Conservation (phyloP, 2,113 vertebrate species). For the Turdus rufiventris region DNA sequence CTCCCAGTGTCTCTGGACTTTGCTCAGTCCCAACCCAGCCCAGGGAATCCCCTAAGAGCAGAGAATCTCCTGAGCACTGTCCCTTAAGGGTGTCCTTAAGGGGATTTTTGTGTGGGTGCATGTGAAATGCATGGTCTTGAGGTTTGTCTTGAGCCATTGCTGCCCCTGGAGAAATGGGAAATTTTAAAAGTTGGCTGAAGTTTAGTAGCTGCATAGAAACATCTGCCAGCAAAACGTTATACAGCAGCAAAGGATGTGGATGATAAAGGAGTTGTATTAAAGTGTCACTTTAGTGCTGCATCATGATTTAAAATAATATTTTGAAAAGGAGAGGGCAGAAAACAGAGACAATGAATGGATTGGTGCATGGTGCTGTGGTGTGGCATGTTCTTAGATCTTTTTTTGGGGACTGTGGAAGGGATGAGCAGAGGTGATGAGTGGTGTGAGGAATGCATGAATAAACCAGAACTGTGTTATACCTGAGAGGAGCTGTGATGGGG, state of each 20-base stretch:
- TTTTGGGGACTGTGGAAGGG: background rate
- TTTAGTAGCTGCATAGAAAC: background rate
- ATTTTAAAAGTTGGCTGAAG: background rate
- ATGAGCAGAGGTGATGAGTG: background rate
- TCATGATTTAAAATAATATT: background rate
- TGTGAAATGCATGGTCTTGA: background rate
- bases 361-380: fast-evolving
- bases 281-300: background rate
- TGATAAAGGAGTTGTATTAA: background rate
- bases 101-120: fast-evolving
- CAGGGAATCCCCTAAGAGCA: background rate
- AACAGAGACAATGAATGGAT: background rate
- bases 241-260: background rate
- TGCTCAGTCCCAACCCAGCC: background rate
- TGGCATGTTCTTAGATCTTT: fast-evolving
- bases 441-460: background rate
- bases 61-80: background rate
- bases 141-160: background rate
- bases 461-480: fast-evolving
- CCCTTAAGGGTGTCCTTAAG: background rate
- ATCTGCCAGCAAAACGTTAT: background rate
- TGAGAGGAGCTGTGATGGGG: background rate
- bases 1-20: background rate
- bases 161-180: background rate
- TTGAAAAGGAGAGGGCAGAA: background rate